Evolutionary conservation across 2,888 invertebrate species (phyloP), one percentile per base, ranked within the genome.

Genomic region (Eurytoma californica): DNA sequence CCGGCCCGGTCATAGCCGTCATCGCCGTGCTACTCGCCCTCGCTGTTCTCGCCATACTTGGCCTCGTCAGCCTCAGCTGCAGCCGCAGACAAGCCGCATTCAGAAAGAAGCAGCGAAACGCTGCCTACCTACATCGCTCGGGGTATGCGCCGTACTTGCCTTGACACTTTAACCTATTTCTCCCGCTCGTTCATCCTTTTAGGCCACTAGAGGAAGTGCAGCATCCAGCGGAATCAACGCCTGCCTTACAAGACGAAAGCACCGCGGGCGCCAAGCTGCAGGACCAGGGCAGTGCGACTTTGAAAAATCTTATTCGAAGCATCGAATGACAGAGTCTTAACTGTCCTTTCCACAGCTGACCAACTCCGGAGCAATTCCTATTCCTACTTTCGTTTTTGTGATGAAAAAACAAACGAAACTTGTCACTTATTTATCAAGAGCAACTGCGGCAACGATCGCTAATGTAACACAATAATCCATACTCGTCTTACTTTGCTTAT

Each of bases 21-120:
- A 83, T 84, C 18, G 84, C 82, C 3, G 65, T 83, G 0, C 58
- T 85, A 12, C 69, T 84, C 0, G 85, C 83, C 0, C 72, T 85
- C 5, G 39, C 82, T 0, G 76, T 84, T 24, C 73, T 84, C 28
- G 85, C 73, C 3, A 80, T 81, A 14, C 73, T 84, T 18, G 60
- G 67, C 16, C 68, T 85, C 14, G 28, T 85, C 20, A 84, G 80
- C n/a, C 57, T 86, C 7, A 83, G 82, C 57, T 82, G 82, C 61
- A 79, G 30, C 18, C 68, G 69, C 28, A 75, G 57, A 74, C 75
- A 78, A 73, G 78, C 58, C 60, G 55, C 60, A 16, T 68, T 74
- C 7, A 79, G 51, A 13, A 78, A 83, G 78, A 82, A 82, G 60
- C 75, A 82, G 73, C 79, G 75, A n/a, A 77, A 75, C 55, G 28